Base-by-base conservation (phyloP, 2,888 invertebrate genomes). In the Seira ritae region DNA sequence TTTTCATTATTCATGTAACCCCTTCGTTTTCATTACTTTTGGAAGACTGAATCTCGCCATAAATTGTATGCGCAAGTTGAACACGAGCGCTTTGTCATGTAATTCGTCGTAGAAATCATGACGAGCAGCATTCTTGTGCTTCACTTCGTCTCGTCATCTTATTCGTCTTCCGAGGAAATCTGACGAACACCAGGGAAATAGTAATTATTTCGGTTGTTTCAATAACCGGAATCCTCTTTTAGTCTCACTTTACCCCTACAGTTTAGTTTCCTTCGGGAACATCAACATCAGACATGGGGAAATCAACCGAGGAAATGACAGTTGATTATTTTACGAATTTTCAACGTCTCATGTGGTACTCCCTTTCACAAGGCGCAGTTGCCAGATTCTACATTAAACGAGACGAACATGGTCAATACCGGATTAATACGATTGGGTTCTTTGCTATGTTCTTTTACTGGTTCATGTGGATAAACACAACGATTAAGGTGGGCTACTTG, bases 401-500 rank as follows among this genome's bases (percentile, higher is more conserved):
- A 20, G 80, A 80, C 50, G 80, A 76, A 0, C 23, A 73, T 6
- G 84, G 84, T 8, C 80, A 72, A 8, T 84, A 84, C 20, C 55
- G 68, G 3, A 80, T 84, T 23, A 31, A 68, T 0, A 84, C 60
- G 8, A 80, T 77, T 60, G 68, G 70, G 1, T 50, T 72, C 23
- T 17, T 62, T 1, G 71, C 84, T n/a, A 67, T 80, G 68, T 24
- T 68, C 24, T 84, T 80, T 65, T 84, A 84, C 31, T 84, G 84
- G 84, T 73, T 80, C 62, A 77, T 84, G 76, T 84, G 84, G 84
- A 73, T 69, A 4, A 84, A 84, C 20, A 80, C 80, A 4, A 73
- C 84, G 17, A n/a, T 84, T 3, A 84, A 84, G 31, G 80, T 84
- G 10, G 19, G 62, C 0, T 84, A 84, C 20, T 65, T 81, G n/a